phyloP scores from a whole-genome alignment of 2,797 vertebrate species.

The Meriones psammophilus region DNA sequence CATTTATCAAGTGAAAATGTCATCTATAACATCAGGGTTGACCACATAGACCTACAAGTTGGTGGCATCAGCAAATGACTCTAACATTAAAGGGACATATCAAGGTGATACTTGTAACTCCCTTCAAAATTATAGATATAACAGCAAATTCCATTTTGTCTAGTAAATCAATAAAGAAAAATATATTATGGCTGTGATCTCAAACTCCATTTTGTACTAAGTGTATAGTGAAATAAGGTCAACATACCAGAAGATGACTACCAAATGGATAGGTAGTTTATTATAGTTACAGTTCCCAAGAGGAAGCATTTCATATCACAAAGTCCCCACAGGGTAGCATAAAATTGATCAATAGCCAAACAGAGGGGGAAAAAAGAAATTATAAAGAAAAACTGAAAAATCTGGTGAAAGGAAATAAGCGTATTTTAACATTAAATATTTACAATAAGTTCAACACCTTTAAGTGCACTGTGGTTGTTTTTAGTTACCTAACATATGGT shows the following conservation, averaged over 20 bases:
- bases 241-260: background rate
- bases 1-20: background rate
- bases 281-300: background rate
- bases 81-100: background rate
- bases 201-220: background rate
- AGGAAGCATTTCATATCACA: accelerated
- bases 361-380: background rate
- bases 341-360: background rate
- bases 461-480: background rate
- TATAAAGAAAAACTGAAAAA: background rate
- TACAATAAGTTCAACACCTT: background rate
- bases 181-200: background rate
- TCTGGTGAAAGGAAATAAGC: background rate
- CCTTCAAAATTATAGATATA: background rate
- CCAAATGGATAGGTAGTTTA: background rate
- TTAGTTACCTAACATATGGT: background rate
- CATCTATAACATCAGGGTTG: background rate
- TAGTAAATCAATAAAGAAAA: background rate
- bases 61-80: background rate
- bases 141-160: background rate
- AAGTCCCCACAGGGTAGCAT: accelerated
- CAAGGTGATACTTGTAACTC: background rate
- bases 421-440: background rate
- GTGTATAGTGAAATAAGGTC: background rate
- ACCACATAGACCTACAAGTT: background rate